Base-by-base conservation (phyloP, 2,113 vertebrate species). In the Haemorhous mexicanus region DNA sequence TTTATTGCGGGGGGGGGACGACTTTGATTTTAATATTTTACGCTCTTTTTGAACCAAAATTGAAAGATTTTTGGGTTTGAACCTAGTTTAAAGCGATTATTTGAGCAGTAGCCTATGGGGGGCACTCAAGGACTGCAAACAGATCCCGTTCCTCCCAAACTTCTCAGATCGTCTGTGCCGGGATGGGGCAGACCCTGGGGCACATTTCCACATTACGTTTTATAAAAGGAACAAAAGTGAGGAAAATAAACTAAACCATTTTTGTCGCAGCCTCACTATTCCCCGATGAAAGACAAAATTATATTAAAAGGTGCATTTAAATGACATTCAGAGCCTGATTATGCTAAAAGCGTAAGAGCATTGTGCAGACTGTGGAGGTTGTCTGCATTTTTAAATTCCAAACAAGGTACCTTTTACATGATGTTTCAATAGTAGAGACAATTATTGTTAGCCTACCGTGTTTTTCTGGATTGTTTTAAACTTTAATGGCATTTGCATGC, bases 111-210 rank as follows among this genome's bases (percentile, higher is more conserved):
- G 92, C 98, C 98, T 94, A 98, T 97, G 98, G 98, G 96, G 98
- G 98, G 98, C 98, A 98, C 97, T 97, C 90, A 91, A 95, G 97
- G 94, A 98, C 96, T 74, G 78, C 94, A 95, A 96, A 98, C 93
- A 16, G 74, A 92, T 84, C 43, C 23, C 46, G 2, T 53, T 92
- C 80, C n/a, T 93, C 86, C 72, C 44, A 56, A 56, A 53, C 44
- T 4, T 32, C 32, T 87, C 41, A 17, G 41, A 20, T n/a, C 68
- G 28, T 30, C 84, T 92, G 87, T 68, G 64, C 41, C 26, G 66
- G 83, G 94, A 94, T 6, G 35, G 92, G 89, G 61, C 96, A 96
- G 90, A 96, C 89, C 92, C 92, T 11, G 83, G 85, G 89, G 95
- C 95, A 87, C 49, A 63, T 95, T 97, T 97, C 89, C 92, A 59